Percentiles rank a stretch among this genome's conserved stretches.
Conservation (phyloP, 2,113 vertebrate species). For the Paramisgurnus dabryanus region DNA sequence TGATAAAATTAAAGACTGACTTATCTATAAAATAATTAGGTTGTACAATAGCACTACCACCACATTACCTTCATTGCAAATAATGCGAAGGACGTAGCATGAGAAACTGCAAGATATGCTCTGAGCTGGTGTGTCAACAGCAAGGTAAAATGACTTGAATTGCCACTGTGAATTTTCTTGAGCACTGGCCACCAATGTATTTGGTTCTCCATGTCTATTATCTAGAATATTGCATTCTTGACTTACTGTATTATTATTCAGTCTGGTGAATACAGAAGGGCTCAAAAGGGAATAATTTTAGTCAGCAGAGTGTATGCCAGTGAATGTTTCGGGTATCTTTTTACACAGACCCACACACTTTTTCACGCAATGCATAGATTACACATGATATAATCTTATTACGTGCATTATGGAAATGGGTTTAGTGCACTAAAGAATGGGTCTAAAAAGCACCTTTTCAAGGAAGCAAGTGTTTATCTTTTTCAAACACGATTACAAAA, state of each 20-base stretch:
- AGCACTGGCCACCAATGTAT: no score
- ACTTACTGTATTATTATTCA: not conserved
- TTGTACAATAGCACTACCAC: not conserved
- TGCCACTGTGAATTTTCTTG: no score
- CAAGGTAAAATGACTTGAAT: no score
- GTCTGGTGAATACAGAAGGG: not conserved
- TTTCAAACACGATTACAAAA: constrained; percentile 9
- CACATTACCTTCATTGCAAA: no score
- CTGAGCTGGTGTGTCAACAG: no score
- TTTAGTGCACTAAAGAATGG: constrained; percentile 6
- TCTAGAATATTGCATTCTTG: not conserved
- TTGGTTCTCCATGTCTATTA: not conserved
- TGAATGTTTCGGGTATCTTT: constrained; percentile 23
- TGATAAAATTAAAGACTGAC: not conserved
- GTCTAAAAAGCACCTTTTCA: constrained; percentile 32
- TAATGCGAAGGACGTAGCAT: no score
- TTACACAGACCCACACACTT: constrained; percentile 22
- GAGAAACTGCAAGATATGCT: no score
- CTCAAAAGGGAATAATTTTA: not conserved
- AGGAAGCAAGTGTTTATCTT: constrained; percentile 16
- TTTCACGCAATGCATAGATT: not conserved
- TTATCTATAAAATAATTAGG: not conserved
- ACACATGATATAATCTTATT: constrained; percentile 25
- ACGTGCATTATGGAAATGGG: constrained; percentile 11
- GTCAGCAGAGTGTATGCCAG: not conserved